phyloP scores from a whole-genome alignment of 2,113 vertebrate species.

The Oreochromis tanganicae region DNA sequence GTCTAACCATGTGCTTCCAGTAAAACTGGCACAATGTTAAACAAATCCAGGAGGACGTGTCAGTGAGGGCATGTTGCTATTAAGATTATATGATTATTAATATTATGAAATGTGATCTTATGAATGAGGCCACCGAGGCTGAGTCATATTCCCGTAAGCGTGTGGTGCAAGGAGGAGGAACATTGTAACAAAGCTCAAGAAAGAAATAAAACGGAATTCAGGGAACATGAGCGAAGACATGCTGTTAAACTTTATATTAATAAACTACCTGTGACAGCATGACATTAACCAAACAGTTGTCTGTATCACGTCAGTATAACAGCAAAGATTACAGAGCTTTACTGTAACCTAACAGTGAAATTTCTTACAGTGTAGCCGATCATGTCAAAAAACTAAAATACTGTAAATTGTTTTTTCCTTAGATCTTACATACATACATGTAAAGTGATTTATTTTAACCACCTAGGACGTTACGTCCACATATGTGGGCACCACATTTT shows the following conservation, averaged over 20 bases:
- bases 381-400: not conserved
- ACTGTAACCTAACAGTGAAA: not conserved
- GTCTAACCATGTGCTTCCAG: rapidly evolving
- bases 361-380: not conserved
- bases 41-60: not conserved
- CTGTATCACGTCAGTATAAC: not conserved
- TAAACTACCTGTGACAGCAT: too few relatives aligned
- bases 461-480: rapidly evolving
- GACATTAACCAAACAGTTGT: not conserved
- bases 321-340: not conserved
- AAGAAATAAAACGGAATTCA: not conserved
- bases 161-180: not conserved
- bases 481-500: not conserved
- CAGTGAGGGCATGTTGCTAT: not conserved
- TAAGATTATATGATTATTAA: not conserved
- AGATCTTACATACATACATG: not conserved
- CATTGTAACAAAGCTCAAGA: not conserved
- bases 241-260: not conserved
- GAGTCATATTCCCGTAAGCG: rapidly evolving
- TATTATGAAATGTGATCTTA: not conserved
- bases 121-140: not conserved
- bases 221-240: not conserved
- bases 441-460: not conserved
- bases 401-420: not conserved
- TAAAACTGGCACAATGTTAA: not conserved